Percentiles rank a stretch among this genome's conserved stretches.
phyloP scores from a whole-genome alignment of 2,113 vertebrate genomes.

The Struthidea cinerea region DNA sequence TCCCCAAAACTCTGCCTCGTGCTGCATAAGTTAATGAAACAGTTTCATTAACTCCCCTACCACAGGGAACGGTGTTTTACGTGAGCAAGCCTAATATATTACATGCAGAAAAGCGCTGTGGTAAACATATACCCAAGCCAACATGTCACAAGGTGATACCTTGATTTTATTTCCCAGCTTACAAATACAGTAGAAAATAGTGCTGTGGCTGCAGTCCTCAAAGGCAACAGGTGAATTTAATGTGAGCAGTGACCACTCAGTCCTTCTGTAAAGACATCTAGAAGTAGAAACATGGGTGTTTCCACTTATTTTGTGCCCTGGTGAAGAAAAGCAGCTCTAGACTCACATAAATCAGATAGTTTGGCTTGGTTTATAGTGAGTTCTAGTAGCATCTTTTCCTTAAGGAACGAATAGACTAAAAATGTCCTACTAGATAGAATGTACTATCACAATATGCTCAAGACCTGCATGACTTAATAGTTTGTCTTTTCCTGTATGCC shows the following conservation, averaged over 20 bases:
- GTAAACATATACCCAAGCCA: not conserved
- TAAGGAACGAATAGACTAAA: not conserved
- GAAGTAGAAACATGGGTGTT: not conserved
- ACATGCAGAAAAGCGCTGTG: not conserved
- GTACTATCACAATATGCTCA: not conserved
- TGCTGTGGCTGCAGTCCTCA: not conserved
- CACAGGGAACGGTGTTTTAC: not conserved
- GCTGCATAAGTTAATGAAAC: not conserved
- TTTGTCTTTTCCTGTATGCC: not conserved
- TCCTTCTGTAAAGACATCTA: not conserved
- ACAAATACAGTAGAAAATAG: not conserved
- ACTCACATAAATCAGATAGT: not conserved
- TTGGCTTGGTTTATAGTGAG: not conserved
- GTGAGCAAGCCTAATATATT: not conserved
- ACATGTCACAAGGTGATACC: not conserved
- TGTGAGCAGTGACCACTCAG: not conserved
- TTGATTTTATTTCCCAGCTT: slow-evolving; percentile 4
- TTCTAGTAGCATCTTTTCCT: not conserved
- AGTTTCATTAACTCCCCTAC: not conserved
- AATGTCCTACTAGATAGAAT: not conserved
- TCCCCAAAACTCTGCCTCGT: not conserved
- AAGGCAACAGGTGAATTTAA: not conserved
- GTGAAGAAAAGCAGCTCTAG: not conserved
- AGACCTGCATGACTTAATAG: not conserved
- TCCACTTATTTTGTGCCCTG: not conserved